Percentiles rank a stretch among this genome's conserved stretches.
These are phyloP conservation scores for Babylonia areolata DNA, from an alignment of 1,140 invertebrate genomes.

Conservation along the genomic window DNA sequence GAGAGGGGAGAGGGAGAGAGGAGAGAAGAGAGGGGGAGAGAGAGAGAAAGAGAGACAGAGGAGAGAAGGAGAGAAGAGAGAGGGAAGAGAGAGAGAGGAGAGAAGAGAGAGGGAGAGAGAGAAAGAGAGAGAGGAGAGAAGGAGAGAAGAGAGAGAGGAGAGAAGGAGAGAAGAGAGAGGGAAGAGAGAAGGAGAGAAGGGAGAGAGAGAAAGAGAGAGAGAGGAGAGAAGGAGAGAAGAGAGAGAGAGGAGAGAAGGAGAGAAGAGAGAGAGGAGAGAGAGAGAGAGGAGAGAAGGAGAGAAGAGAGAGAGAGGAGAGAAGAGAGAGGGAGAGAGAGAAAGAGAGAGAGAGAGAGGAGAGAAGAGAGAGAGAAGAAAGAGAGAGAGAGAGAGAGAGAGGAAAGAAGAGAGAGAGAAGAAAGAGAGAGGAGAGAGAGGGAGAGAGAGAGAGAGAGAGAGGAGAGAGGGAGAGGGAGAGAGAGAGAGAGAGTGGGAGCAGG, in stretches of 20 bases:
- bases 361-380: not conserved
- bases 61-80: not conserved
- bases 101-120: no score
- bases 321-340: conserved; percentile 13
- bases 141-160: not conserved
- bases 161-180: no score
- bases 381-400: not conserved
- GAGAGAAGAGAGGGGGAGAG: no score
- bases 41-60: not conserved
- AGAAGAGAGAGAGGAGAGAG: not conserved
- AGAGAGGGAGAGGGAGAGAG: no score
- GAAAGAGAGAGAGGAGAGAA: no score
- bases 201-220: no score
- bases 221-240: not conserved
- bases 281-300: no score
- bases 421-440: not conserved
- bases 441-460: no score
- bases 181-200: no score
- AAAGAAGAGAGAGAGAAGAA: not conserved
- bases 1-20: not conserved
- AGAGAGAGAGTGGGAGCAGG: no score
- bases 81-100: not conserved
- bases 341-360: not conserved
- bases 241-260: not conserved
- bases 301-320: no score